Percentiles rank a stretch among this genome's conserved stretches.
These are phyloP conservation scores for Periophthalmus modestus DNA, from an alignment of 2,113 vertebrate species.

Conservation along the genomic window DNA sequence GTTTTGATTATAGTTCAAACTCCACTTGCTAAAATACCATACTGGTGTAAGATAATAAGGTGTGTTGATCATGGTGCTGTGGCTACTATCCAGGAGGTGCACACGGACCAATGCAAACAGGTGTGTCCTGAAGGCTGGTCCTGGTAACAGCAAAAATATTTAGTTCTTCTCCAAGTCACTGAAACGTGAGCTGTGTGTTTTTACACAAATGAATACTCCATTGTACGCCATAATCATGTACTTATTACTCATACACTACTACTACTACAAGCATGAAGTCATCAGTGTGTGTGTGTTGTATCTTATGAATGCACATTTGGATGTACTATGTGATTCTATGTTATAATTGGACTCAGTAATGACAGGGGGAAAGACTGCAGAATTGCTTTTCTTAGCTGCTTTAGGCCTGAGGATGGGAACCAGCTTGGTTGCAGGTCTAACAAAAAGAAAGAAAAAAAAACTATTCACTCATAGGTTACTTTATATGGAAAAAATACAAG, in stretches of 20 bases:
- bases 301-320: neutral
- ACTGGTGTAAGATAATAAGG: neutral
- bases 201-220: constrained; percentile 1
- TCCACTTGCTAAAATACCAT: neutral
- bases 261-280: neutral
- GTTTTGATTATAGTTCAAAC: neutral
- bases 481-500: too few species aligned
- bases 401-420: neutral
- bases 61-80: neutral
- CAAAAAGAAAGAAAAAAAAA: too few species aligned
- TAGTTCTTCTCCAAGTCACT: neutral
- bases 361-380: neutral
- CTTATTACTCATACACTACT: constrained; percentile 1
- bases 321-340: neutral
- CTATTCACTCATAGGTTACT: too few species aligned
- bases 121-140: constrained; percentile 7
- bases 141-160: constrained; percentile 5
- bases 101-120: neutral
- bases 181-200: neutral
- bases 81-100: neutral
- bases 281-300: neutral
- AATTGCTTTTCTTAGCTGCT: neutral
- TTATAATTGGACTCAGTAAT: neutral
- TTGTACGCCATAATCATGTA: constrained; percentile 1
- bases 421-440: too few species aligned